These are phyloP conservation scores for Cebus imitator DNA, from an alignment of 2,113 vertebrate genomes.

Conservation along the genomic window DNA sequence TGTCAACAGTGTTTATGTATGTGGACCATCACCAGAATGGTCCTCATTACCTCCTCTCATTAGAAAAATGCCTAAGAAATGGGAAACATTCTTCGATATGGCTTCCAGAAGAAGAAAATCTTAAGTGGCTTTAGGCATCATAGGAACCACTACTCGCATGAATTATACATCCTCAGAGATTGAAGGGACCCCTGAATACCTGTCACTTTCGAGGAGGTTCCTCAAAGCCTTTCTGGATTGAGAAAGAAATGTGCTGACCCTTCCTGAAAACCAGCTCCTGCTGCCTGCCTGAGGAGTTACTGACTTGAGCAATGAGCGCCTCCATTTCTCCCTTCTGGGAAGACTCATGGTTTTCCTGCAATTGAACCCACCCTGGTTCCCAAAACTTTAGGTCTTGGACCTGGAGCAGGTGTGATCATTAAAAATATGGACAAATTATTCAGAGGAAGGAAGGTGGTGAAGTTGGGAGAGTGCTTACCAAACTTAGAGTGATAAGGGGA, in stretches of 20 bases:
- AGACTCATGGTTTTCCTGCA: background rate
- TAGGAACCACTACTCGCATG: slow-evolving; percentile 60
- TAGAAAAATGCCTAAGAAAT: slow-evolving; percentile 68
- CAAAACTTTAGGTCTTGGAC: background rate
- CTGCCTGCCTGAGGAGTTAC: background rate
- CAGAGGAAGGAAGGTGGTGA: background rate
- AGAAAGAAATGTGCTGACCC: background rate
- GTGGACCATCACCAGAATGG: slow-evolving; percentile 78
- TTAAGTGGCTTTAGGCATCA: slow-evolving; percentile 63
- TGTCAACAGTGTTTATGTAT: slow-evolving; percentile 78
- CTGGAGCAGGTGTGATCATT: background rate
- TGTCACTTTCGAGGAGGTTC: slow-evolving; percentile 56
- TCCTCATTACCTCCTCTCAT: too few species aligned
- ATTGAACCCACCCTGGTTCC: background rate
- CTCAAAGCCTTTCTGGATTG: slow-evolving; percentile 55
- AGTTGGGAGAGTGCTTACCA: background rate
- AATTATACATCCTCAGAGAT: slow-evolving; percentile 64
- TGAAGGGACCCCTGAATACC: slow-evolving; percentile 49
- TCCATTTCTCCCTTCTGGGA: background rate
- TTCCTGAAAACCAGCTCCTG: background rate
- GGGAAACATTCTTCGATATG: slow-evolving; percentile 76
- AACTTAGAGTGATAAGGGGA: background rate
- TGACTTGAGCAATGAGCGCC: fast-evolving
- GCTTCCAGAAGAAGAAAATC: slow-evolving; percentile 68
- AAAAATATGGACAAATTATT: background rate